These are phyloP conservation scores for Litocranius walleri DNA, from an alignment of 2,113 vertebrate genomes.

Conservation along the genomic window DNA sequence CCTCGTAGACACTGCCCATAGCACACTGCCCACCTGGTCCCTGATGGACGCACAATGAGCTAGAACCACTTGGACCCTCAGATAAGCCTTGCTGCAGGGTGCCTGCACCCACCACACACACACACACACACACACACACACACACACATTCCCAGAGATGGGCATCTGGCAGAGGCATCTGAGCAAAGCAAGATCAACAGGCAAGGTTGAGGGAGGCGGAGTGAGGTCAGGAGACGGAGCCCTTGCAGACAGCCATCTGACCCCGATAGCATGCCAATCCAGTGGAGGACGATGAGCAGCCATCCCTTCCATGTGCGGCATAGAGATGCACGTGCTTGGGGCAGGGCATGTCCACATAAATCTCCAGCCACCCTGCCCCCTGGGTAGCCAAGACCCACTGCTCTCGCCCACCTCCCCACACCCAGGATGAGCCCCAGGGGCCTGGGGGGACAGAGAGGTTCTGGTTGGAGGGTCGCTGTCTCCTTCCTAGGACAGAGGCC, in stretches of 20 bases:
- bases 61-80: neutral
- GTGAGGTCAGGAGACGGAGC: neutral
- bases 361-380: neutral
- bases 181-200: neutral
- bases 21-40: too few relatives aligned
- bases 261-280: accelerated
- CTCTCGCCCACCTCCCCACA: neutral
- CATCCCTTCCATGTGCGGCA: too few relatives aligned
- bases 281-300: accelerated
- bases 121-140: neutral
- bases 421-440: neutral
- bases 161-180: neutral
- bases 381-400: neutral
- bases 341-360: neutral
- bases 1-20: neutral
- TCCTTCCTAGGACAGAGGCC: neutral
- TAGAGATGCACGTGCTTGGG: too few relatives aligned
- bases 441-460: neutral
- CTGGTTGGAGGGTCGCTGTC: neutral
- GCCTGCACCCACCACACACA: neutral
- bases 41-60: accelerated
- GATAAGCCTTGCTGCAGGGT: neutral
- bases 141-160: neutral
- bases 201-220: accelerated
- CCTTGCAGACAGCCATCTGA: neutral